phyloP scores from a whole-genome alignment of 2,888 invertebrate genomes.

The Cryptops parisi region DNA sequence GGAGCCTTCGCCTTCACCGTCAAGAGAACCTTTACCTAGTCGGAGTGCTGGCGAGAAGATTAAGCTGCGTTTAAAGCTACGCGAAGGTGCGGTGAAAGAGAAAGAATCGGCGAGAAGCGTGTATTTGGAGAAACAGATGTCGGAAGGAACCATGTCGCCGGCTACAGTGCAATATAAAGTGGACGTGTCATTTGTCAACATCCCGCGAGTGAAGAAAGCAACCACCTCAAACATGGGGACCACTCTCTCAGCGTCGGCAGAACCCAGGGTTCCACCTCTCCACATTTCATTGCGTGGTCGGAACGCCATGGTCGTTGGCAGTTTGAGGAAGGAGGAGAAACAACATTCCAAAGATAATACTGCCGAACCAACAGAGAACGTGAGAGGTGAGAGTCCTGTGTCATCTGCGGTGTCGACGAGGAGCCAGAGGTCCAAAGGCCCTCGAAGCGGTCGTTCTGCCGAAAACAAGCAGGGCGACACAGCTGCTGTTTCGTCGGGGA shows the following conservation, averaged over 20 bases:
- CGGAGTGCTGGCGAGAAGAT: slow-evolving; percentile 50
- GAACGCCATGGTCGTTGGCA: slow-evolving; percentile 62
- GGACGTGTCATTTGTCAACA: slow-evolving; percentile 56
- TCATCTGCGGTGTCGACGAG: not conserved
- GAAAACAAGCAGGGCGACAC: not conserved
- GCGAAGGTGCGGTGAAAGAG: slow-evolving; percentile 19
- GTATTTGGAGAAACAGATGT: slow-evolving; percentile 3
- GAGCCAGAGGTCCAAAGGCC: slow-evolving; percentile 10
- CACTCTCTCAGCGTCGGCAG: slow-evolving; percentile 26
- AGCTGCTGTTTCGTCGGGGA: not conserved
- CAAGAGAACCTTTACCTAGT: not conserved
- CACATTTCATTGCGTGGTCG: slow-evolving; percentile 73
- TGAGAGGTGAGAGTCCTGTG: not conserved
- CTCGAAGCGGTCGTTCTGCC: not conserved
- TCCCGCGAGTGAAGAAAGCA: slow-evolving; percentile 25
- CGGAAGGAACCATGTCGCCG: not conserved
- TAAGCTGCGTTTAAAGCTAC: slow-evolving; percentile 56
- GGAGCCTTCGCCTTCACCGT: not conserved
- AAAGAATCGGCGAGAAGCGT: slow-evolving; percentile 12
- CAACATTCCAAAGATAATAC: not conserved
- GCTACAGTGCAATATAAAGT: slow-evolving; percentile 59
- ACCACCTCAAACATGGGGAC: not conserved
- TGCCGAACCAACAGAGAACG: not conserved
- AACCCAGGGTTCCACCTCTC: slow-evolving; percentile 69
- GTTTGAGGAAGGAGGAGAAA: slow-evolving; percentile 20